Evolutionary conservation across 92 coral and sea anemone genomes (phyloP).

Genomic region (Actinernus sp.): DNA sequence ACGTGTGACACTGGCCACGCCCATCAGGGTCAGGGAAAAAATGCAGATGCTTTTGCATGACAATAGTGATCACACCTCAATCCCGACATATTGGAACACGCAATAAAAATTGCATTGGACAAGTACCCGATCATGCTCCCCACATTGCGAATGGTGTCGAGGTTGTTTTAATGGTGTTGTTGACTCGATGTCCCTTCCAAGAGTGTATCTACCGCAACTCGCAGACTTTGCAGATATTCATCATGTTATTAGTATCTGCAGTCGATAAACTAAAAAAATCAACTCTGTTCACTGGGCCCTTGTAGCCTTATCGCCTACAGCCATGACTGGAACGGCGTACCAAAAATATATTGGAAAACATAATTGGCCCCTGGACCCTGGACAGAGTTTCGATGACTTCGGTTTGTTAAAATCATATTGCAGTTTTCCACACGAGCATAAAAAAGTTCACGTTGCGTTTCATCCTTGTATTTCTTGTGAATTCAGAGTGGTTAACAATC

Average conservation of each 20-base stretch:
- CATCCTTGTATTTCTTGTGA: no score
- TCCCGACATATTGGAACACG: conserved; percentile 16
- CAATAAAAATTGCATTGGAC: conserved; percentile 21
- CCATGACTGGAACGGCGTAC: conserved; percentile 23
- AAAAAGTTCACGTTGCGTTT: no score
- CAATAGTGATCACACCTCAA: conserved; percentile 24
- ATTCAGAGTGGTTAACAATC: no score
- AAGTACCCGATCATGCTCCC: conserved; percentile 43
- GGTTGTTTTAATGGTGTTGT: conserved; percentile 37
- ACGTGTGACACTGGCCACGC: conserved; percentile 1
- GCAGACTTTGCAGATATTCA: conserved; percentile 15
- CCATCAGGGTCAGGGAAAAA: not conserved
- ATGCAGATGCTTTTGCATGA: conserved; percentile 3
- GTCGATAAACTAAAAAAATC: conserved; percentile 20
- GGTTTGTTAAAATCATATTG: no score
- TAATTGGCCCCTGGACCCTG: not conserved
- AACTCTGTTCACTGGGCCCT: conserved; percentile 36
- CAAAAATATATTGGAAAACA: conserved; percentile 29
- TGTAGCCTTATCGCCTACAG: conserved; percentile 7
- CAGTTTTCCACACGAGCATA: no score
- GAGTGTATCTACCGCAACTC: conserved; percentile 36
- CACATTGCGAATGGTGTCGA: conserved; percentile 47
- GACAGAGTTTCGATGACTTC: no score
- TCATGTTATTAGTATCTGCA: conserved; percentile 26
- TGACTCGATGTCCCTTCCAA: conserved; percentile 34